A percentile compares a stretch with the other conserved stretches of the same genome.
Conservation (phyloP, 2,113 vertebrate species). For the Callaeas wilsoni region DNA sequence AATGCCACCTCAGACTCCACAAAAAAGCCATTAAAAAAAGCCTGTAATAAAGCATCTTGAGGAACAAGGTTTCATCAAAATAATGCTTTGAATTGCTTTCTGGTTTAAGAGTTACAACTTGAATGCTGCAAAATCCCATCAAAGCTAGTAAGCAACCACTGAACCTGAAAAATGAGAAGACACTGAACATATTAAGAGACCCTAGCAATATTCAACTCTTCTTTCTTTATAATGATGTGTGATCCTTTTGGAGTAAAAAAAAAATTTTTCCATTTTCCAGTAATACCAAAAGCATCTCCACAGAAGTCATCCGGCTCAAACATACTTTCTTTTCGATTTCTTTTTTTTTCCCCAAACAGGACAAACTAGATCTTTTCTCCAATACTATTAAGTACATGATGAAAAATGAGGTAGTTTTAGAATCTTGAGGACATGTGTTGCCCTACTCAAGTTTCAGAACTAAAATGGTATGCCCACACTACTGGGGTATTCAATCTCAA, state of each 20-base stretch:
- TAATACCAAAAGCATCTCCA: neutral
- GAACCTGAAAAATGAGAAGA: neutral
- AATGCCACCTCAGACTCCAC: neutral
- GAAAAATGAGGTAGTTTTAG: neutral
- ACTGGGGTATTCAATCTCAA: neutral
- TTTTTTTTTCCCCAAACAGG: neutral
- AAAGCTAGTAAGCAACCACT: neutral
- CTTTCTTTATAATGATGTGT: neutral
- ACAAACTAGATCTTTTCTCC: neutral
- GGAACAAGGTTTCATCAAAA: neutral
- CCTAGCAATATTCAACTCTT: neutral
- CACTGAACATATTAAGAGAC: neutral
- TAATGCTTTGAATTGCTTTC: neutral
- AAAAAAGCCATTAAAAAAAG: neutral
- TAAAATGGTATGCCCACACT: neutral
- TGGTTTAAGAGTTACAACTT: neutral
- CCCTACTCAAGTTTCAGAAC: neutral
- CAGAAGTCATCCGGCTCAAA: neutral
- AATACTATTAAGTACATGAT: neutral
- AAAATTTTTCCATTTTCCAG: neutral
- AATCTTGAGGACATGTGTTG: neutral
- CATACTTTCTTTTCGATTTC: neutral
- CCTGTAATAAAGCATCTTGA: neutral
- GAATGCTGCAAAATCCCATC: neutral
- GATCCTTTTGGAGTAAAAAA: neutral